These are phyloP conservation scores for Orthosia incerta DNA, from an alignment of 2,888 invertebrate genomes.

Conservation along the genomic window DNA sequence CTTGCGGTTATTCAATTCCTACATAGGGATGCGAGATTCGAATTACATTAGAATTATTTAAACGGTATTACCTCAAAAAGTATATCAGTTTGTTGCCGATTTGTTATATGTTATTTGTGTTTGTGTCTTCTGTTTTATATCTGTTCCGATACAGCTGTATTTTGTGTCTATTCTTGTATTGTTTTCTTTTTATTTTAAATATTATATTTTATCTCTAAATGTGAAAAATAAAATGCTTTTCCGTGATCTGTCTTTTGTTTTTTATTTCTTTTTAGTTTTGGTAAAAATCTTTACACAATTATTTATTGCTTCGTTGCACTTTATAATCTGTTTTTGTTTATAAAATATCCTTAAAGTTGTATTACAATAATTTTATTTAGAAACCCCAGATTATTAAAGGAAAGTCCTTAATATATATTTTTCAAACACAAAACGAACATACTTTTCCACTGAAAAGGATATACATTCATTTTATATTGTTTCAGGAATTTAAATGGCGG, in stretches of 20 bases:
- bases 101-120: constrained; percentile 19
- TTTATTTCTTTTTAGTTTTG: constrained; percentile 43
- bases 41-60: not conserved
- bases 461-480: constrained; percentile 68
- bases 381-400: not conserved
- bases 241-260: constrained; percentile 61
- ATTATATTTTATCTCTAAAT: constrained; percentile 26
- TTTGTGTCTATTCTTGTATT: constrained; percentile 35
- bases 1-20: too few relatives aligned
- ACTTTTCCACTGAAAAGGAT: constrained; percentile 3
- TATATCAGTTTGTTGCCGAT: not conserved
- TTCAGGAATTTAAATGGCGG: constrained; percentile 94
- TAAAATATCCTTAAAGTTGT: not conserved
- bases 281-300: not conserved
- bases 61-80: not conserved
- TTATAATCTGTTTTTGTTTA: not conserved
- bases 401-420: not conserved
- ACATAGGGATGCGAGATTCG: not conserved
- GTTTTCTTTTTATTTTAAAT: constrained; percentile 37
- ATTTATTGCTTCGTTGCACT: constrained; percentile 8
- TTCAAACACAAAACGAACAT: not conserved
- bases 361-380: not conserved
- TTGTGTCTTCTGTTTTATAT: constrained; percentile 31
- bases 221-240: constrained; percentile 63
- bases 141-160: constrained; percentile 26